A percentile compares a stretch with the other conserved stretches of the same genome.
These are phyloP conservation scores for Chironomus striatipennis DNA, from an alignment of 1,140 invertebrate genomes.

Conservation along the genomic window DNA sequence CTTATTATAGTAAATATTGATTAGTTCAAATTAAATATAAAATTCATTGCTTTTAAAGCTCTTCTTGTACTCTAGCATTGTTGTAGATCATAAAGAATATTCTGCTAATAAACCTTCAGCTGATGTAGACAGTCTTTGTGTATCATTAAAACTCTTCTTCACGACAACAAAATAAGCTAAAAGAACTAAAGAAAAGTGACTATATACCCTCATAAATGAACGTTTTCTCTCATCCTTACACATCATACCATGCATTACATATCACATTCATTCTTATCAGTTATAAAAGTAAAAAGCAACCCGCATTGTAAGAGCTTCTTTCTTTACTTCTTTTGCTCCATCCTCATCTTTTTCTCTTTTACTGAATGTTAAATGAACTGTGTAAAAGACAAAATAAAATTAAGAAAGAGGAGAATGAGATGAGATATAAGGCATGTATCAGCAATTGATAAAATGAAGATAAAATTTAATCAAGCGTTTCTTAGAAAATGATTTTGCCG, in stretches of 20 bases:
- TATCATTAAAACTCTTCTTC: no score
- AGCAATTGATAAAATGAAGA: slow-evolving; percentile 21
- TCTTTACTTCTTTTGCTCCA: background rate
- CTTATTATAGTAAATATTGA: no score
- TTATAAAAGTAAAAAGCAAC: background rate
- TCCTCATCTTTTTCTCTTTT: background rate
- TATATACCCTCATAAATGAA: slow-evolving; percentile 8
- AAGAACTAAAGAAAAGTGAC: background rate
- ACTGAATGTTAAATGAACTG: slow-evolving; percentile 18
- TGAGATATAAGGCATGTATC: slow-evolving; percentile 2
- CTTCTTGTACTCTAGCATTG: no score
- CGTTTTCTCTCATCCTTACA: background rate
- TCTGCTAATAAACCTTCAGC: no score
- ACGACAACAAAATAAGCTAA: no score
- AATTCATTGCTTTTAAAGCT: no score
- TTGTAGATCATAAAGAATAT: no score
- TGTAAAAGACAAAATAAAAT: slow-evolving; percentile 22
- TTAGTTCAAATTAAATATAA: no score
- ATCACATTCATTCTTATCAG: slow-evolving; percentile 4
- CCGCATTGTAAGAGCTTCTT: background rate
- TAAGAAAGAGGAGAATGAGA: slow-evolving; percentile 1
- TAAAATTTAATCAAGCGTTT: slow-evolving; percentile 22
- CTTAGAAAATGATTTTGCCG: background rate
- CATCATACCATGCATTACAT: slow-evolving; percentile 6
- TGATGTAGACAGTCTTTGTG: no score